Evolutionary conservation across 2,888 invertebrate species (phyloP), one percentile per base, ranked within the genome.

Genomic region (Zonitis immaculata): DNA sequence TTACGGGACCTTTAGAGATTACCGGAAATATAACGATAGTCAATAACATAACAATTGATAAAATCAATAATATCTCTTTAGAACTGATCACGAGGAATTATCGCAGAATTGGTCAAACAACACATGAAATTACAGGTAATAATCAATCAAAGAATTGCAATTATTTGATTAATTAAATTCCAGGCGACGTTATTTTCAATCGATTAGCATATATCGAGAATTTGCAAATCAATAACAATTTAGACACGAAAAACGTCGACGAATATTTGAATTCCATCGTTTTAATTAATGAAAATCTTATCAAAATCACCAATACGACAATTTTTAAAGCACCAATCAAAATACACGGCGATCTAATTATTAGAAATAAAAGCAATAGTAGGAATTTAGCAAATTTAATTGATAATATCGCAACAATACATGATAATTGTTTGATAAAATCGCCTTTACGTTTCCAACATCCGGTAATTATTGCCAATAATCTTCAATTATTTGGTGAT

Each of bases 371-470:
- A 9, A 58, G 73, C 6, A 74, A 76, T 53, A 71, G 65, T 1
- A 57, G 76, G 1, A 66, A 77, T 56, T 35, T 80, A 6, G 55
- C 66, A 1, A 62, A 65, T 30, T 64, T 78, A 32, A 65, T 75
- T 18, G 62, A 73, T 0, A 73, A 78, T 51, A 64, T 79, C 2
- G 76, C 79, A 6, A 70, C 73, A 14, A 67, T 73, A 11, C 71
- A 76, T 44, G 66, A 69, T 42, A 68, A 72, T 39, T 64, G 68
- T 2, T 53, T 72, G 11, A 66, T 77, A 7, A 60, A 66, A 11
- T 64, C 73, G 0, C 64, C 72, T 2, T 66, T 80, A 1, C 59
- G 50, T 3, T 81, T 81, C 57, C 56, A 56, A 1, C 63, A 70
- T 12, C 56, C 71, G 0, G 67, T 78, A 2, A 30, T 59, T 14